phyloP scores from a whole-genome alignment of 1,140 invertebrate genomes.

The Drosophila watanabei region DNA sequence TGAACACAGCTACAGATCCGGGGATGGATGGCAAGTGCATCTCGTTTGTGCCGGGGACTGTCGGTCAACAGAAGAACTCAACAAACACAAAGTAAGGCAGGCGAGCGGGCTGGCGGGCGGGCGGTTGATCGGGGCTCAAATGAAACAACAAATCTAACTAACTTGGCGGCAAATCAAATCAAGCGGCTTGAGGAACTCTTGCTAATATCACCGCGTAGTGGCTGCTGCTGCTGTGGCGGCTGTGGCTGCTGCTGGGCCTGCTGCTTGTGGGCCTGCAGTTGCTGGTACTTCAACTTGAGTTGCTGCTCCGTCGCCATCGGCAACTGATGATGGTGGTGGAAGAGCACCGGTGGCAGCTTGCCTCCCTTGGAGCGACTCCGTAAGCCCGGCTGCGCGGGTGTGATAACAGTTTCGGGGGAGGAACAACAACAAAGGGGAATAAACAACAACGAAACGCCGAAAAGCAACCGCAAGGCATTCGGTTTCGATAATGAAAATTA shows the following conservation, averaged over 20 bases:
- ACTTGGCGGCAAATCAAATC: constrained; percentile 83
- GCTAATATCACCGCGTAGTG: constrained; percentile 80
- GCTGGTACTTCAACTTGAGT: constrained; percentile 60
- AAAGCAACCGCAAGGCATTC: constrained; percentile 25
- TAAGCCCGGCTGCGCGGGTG: constrained; percentile 49
- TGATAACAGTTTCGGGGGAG: constrained; percentile 8
- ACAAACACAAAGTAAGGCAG: constrained; percentile 41
- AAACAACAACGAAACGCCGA: constrained; percentile 53
- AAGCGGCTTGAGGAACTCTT: constrained; percentile 80
- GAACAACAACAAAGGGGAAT: constrained; percentile 22
- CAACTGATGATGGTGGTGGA: constrained; percentile 56
- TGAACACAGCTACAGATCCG: constrained; percentile 10
- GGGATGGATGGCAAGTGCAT: constrained; percentile 30
- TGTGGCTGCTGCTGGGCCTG: constrained; percentile 44
- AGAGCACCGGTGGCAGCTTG: constrained; percentile 64
- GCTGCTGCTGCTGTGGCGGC: constrained; percentile 62
- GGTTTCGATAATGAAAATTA: constrained; percentile 42
- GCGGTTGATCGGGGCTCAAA: constrained; percentile 38
- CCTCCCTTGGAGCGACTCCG: constrained; percentile 68
- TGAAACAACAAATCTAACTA: constrained; percentile 76
- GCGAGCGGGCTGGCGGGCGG: constrained; percentile 6
- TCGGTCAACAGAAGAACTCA: constrained; percentile 25
- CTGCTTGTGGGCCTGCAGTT: constrained; percentile 61
- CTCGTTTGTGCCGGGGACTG: constrained; percentile 28
- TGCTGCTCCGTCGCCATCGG: constrained; percentile 58